Percentiles rank a stretch among this genome's conserved stretches.
Conservation (phyloP, 2,888 invertebrate species). For the Leucozona laternaria region DNA sequence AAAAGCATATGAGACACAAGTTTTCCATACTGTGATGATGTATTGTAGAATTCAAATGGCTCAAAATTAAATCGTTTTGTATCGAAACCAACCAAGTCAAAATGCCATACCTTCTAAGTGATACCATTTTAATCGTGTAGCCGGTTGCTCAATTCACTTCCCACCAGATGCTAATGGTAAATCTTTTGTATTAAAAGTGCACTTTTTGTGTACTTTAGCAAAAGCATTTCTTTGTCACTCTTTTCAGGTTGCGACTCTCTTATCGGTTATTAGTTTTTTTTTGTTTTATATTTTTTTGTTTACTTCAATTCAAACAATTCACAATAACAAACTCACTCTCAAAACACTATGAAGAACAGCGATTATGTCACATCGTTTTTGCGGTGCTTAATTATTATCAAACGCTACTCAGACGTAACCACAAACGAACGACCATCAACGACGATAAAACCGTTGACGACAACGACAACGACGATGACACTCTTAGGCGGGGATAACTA, state of each 20-base stretch:
- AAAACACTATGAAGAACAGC: conserved; percentile 12
- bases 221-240: conserved; percentile 12
- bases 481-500: conserved; percentile 3
- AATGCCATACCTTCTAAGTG: conserved; percentile 60
- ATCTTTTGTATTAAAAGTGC: conserved; percentile 1
- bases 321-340: conserved; percentile 23
- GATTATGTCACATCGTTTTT: conserved; percentile 58
- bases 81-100: not conserved
- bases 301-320: conserved; percentile 12
- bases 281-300: not conserved
- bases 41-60: no score
- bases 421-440: conserved; percentile 17
- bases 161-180: not conserved
- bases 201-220: conserved; percentile 19
- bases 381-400: conserved; percentile 43
- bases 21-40: no score
- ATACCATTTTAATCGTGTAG: conserved; percentile 55
- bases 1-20: no score
- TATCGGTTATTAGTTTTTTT: not conserved
- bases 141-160: not conserved
- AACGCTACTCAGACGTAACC: conserved; percentile 30
- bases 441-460: not conserved
- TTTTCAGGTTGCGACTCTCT: not conserved
- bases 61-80: not conserved
- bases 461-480: conserved; percentile 3